phyloP scores from a whole-genome alignment of 2,113 vertebrate species.

The Sapayoa aenigma region DNA sequence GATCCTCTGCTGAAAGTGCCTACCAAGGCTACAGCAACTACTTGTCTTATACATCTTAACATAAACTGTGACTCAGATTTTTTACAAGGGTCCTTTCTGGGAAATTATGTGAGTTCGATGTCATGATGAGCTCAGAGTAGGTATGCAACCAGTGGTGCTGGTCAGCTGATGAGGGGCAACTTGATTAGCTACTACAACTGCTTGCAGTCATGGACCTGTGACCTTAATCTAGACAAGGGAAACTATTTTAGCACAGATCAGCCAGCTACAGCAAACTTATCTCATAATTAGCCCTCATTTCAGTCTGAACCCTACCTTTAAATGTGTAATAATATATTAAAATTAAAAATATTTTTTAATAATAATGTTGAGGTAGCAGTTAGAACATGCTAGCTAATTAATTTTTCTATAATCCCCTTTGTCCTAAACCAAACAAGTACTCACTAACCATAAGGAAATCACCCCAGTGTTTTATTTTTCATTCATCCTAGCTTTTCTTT shows the following conservation, averaged over 20 bases:
- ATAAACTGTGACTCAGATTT: not conserved
- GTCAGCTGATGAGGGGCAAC: not conserved
- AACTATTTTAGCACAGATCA: constrained; percentile 18
- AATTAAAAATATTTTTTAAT: not conserved
- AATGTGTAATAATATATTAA: not conserved
- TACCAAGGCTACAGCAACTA: not conserved
- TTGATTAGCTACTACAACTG: not conserved
- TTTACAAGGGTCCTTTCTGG: not conserved
- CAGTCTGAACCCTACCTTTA: not conserved
- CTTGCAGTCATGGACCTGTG: not conserved
- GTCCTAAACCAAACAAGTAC: not conserved
- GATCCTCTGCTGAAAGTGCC: not conserved
- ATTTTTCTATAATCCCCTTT: not conserved
- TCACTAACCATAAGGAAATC: not conserved
- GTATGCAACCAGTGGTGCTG: not conserved
- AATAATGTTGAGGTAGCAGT: not conserved
- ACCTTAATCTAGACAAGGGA: constrained; percentile 2
- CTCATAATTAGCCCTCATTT: not conserved
- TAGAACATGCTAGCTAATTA: not conserved
- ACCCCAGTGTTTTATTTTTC: not conserved
- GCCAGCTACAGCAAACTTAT: not conserved
- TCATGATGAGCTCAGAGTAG: not conserved
- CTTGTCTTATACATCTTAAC: not conserved
- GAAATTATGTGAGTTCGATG: not conserved
- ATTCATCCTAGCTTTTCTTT: not conserved